phyloP scores from a whole-genome alignment of 2,113 vertebrate species.

The Amphiprion ocellaris region DNA sequence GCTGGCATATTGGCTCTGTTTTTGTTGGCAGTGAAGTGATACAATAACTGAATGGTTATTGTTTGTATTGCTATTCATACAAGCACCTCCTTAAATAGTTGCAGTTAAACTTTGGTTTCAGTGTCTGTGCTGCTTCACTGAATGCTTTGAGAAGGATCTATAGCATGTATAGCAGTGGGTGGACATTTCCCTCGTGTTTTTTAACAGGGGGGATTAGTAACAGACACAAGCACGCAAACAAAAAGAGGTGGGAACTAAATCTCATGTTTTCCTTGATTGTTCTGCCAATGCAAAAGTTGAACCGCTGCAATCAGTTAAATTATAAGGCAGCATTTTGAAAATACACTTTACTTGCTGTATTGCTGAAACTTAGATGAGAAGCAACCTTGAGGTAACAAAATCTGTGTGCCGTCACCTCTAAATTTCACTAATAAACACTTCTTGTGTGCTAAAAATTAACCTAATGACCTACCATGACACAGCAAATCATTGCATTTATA shows the following conservation, averaged over 20 bases:
- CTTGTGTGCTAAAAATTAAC: no score
- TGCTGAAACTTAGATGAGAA: no score
- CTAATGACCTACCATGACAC: no score
- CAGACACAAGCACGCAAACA: conserved; percentile 18
- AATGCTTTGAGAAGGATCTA: conserved; percentile 5
- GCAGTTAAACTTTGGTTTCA: background rate
- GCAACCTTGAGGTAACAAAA: no score
- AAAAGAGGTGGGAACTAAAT: background rate
- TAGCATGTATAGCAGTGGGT: background rate
- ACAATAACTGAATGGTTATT: conserved; percentile 11
- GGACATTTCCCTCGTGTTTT: conserved; percentile 34
- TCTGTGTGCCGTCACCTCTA: no score
- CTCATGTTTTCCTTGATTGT: conserved; percentile 7
- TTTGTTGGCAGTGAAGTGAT: conserved; percentile 30
- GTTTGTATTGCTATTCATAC: conserved; percentile 33
- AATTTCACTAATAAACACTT: no score
- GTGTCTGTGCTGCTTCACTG: background rate
- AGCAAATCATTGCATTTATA: no score
- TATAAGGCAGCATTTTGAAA: no score
- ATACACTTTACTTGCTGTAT: no score
- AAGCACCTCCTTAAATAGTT: conserved; percentile 3
- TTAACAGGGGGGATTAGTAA: conserved; percentile 32
- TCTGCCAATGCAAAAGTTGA: background rate
- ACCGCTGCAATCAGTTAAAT: background rate
- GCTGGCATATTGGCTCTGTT: conserved; percentile 16